Percentiles rank a stretch among this genome's conserved stretches.
These are phyloP conservation scores for Athripsodes cinereus DNA, from an alignment of 2,888 invertebrate genomes.

Conservation along the genomic window DNA sequence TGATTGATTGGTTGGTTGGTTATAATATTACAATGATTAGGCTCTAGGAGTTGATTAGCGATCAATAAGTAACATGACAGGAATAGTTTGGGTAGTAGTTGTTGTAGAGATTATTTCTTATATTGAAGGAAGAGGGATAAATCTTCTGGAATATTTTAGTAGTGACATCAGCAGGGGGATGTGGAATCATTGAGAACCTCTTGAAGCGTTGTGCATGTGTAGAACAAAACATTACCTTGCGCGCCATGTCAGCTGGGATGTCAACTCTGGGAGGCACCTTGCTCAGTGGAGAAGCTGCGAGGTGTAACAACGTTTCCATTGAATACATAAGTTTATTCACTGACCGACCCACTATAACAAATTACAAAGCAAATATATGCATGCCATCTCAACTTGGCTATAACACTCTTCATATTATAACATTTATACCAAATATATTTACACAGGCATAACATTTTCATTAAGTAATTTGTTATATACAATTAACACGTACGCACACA, in stretches of 20 bases:
- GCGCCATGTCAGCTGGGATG: slow-evolving; percentile 49
- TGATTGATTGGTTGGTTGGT: background rate
- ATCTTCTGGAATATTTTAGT: slow-evolving; percentile 9
- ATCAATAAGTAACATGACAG: slow-evolving; percentile 15
- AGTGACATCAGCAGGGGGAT: slow-evolving; percentile 16
- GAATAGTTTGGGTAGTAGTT: slow-evolving; percentile 6
- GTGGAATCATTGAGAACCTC: slow-evolving; percentile 32
- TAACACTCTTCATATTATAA: no score
- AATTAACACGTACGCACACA: background rate
- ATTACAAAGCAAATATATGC: background rate
- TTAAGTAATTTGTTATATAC: background rate
- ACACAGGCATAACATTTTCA: background rate
- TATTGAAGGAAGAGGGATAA: slow-evolving; percentile 3
- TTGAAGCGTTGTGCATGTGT: slow-evolving; percentile 6
- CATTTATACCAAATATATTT: background rate
- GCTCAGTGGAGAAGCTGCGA: slow-evolving; percentile 50
- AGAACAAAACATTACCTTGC: slow-evolving; percentile 38
- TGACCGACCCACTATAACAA: slow-evolving; percentile 27
- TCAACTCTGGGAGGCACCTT: slow-evolving; percentile 47
- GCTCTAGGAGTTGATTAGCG: no score
- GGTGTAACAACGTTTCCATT: slow-evolving; percentile 51
- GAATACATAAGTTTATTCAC: slow-evolving; percentile 37
- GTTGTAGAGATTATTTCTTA: background rate
- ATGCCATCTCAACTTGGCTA: background rate
- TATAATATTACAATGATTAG: no score